Evolutionary conservation across 2,888 invertebrate genomes (phyloP).

Genomic region (Nomada hirtipes): DNA sequence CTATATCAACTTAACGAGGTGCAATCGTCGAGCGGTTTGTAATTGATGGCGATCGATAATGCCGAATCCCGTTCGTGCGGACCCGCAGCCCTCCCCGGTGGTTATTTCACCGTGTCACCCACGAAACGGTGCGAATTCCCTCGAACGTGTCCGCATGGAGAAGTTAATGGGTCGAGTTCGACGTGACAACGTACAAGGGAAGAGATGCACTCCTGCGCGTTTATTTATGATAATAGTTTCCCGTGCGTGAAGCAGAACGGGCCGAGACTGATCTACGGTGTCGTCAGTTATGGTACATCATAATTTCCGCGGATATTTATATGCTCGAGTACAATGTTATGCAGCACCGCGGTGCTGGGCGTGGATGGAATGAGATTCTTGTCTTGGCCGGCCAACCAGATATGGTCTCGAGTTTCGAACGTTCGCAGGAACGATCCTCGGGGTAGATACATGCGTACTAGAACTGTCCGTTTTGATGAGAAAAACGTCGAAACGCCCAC

Average conservation of each 20-base stretch:
- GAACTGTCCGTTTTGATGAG: slow-evolving; percentile 17
- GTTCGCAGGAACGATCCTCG: slow-evolving; percentile 53
- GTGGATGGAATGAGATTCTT: slow-evolving; percentile 72
- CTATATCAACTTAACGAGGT: slow-evolving; percentile 75
- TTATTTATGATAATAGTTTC: slow-evolving; percentile 69
- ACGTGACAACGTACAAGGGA: slow-evolving; percentile 61
- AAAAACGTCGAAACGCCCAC: slow-evolving; percentile 36
- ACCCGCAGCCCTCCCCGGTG: slow-evolving; percentile 7
- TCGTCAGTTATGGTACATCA: slow-evolving; percentile 71
- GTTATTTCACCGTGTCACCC: slow-evolving; percentile 62
- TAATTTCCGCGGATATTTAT: slow-evolving; percentile 71
- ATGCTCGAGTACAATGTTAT: slow-evolving; percentile 60
- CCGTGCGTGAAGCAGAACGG: slow-evolving; percentile 45
- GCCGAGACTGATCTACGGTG: slow-evolving; percentile 67
- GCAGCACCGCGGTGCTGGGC: slow-evolving; percentile 54
- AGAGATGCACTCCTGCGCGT: slow-evolving; percentile 31
- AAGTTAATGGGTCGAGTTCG: slow-evolving; percentile 76
- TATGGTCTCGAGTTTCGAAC: slow-evolving; percentile 68
- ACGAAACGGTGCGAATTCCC: slow-evolving; percentile 76
- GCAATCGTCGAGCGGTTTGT: slow-evolving; percentile 65
- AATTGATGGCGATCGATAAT: slow-evolving; percentile 79
- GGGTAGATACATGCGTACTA: slow-evolving; percentile 4
- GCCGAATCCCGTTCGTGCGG: slow-evolving; percentile 33
- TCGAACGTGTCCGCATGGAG: slow-evolving; percentile 75
- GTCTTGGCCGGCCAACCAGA: slow-evolving; percentile 63